A percentile compares a stretch with the other conserved stretches of the same genome.
These are phyloP conservation scores for Lepisosteus osseus DNA, from an alignment of 2,113 vertebrate genomes.

Conservation along the genomic window DNA sequence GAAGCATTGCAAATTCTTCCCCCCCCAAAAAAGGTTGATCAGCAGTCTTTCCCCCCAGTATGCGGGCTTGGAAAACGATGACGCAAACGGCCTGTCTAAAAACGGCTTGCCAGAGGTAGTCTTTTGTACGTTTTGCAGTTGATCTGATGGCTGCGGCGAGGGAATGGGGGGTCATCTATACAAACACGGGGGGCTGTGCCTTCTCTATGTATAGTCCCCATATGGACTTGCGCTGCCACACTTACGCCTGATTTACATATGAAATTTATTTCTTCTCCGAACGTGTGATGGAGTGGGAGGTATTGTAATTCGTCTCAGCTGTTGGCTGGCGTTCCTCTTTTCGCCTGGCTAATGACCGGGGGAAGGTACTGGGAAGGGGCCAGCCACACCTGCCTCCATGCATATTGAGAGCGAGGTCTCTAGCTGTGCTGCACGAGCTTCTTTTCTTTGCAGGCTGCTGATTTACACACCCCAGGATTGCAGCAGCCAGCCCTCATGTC, in stretches of 20 bases:
- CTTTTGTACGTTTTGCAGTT: constrained; percentile 16
- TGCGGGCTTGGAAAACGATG: too few relatives aligned
- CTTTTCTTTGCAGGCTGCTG: constrained; percentile 35
- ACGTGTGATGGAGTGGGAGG: constrained; percentile 49
- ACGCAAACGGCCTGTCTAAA: too few relatives aligned
- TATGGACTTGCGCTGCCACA: constrained; percentile 49
- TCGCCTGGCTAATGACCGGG: constrained; percentile 14
- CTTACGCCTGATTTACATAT: constrained; percentile 77
- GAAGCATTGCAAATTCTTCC: too few relatives aligned
- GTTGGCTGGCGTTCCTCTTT: constrained; percentile 40
- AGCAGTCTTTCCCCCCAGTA: too few relatives aligned
- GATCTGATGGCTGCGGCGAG: background rate
- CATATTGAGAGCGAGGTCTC: constrained; percentile 55
- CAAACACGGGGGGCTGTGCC: constrained; percentile 43
- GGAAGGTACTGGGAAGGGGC: background rate
- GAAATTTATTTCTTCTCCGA: constrained; percentile 62
- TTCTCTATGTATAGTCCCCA: constrained; percentile 44
- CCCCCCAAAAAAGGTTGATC: too few relatives aligned
- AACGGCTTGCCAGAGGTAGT: too few relatives aligned
- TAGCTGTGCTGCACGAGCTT: constrained; percentile 56
- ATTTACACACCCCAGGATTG: constrained; percentile 35
- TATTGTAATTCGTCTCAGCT: constrained; percentile 53
- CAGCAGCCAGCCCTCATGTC: background rate
- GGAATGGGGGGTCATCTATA: constrained; percentile 36
- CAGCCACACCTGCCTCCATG: constrained; percentile 33